phyloP scores from a whole-genome alignment of 2,113 vertebrate species.

The Malaclemys terrapin region DNA sequence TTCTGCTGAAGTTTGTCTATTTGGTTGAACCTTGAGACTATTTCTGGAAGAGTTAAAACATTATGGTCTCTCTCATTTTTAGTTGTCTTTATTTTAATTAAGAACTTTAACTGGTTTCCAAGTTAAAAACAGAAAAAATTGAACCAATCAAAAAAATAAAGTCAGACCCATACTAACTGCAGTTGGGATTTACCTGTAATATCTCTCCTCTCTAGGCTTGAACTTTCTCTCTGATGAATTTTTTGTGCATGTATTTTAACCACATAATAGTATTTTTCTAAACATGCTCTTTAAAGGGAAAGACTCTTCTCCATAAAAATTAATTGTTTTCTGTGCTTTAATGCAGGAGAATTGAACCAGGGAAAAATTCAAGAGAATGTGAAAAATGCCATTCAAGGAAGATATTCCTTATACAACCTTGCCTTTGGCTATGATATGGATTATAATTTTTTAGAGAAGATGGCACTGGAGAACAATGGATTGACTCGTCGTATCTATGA shows the following conservation, averaged over 20 bases:
- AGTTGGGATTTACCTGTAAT: background rate
- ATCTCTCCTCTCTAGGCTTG: background rate
- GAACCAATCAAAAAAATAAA: background rate
- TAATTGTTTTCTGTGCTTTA: constrained; percentile 2
- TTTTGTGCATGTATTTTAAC: background rate
- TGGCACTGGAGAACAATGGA: constrained; percentile 91
- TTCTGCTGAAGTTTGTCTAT: background rate
- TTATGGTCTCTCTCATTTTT: background rate
- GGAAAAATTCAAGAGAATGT: constrained; percentile 81
- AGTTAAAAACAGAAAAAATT: background rate
- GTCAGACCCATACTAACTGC: background rate
- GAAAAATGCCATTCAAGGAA: constrained; percentile 77
- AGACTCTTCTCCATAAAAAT: background rate
- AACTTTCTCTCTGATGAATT: background rate
- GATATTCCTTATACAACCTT: constrained; percentile 88
- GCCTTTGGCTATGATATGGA: constrained; percentile 89
- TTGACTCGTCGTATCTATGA: constrained; percentile 91
- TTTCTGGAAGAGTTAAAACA: background rate
- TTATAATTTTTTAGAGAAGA: constrained; percentile 88
- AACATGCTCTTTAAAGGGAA: background rate
- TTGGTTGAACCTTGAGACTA: background rate
- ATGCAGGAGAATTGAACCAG: constrained; percentile 65
- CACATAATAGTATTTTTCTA: background rate
- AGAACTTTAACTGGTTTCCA: background rate
- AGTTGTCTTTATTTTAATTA: background rate